These are phyloP conservation scores for Leptinotarsa peninsularis DNA, from an alignment of 2,888 invertebrate species.

Conservation along the genomic window DNA sequence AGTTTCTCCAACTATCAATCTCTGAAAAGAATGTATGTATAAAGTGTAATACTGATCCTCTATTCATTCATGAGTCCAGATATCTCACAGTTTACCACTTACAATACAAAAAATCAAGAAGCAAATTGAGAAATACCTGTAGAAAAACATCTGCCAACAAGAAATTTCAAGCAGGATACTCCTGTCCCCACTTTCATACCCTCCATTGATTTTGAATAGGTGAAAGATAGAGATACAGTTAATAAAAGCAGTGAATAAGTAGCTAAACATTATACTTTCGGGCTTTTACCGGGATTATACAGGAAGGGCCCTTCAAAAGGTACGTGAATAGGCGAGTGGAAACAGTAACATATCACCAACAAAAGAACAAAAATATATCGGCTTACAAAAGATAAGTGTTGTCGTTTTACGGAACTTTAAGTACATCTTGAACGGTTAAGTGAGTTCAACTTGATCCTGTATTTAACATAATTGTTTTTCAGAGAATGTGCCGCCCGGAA, in stretches of 20 bases:
- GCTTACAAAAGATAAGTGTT: slow-evolving; percentile 45
- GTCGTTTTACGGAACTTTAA: slow-evolving; percentile 39
- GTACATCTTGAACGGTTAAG: slow-evolving; percentile 37
- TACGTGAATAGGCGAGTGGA: slow-evolving; percentile 46
- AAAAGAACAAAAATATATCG: slow-evolving; percentile 49
- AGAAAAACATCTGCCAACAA: slow-evolving; percentile 34
- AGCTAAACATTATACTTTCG: slow-evolving; percentile 54
- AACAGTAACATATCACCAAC: slow-evolving; percentile 50
- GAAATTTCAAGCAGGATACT: slow-evolving; percentile 37
- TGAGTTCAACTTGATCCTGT: slow-evolving; percentile 35
- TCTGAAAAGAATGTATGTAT: no score
- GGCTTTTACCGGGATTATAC: slow-evolving; percentile 55
- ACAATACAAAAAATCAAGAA: slow-evolving; percentile 19
- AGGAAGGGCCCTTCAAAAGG: slow-evolving; percentile 45
- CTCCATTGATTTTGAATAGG: slow-evolving; percentile 43
- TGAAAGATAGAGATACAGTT: slow-evolving; percentile 46
- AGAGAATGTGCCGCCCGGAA: slow-evolving; percentile 26
- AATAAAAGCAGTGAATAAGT: slow-evolving; percentile 50
- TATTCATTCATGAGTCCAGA: background rate
- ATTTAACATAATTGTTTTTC: slow-evolving; percentile 40
- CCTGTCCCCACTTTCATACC: slow-evolving; percentile 35
- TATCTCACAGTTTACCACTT: background rate
- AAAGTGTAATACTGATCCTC: background rate
- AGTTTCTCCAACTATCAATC: no score
- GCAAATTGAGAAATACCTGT: slow-evolving; percentile 29